phyloP scores from a whole-genome alignment of 2,888 invertebrate genomes.

The Macrophya annulata region DNA sequence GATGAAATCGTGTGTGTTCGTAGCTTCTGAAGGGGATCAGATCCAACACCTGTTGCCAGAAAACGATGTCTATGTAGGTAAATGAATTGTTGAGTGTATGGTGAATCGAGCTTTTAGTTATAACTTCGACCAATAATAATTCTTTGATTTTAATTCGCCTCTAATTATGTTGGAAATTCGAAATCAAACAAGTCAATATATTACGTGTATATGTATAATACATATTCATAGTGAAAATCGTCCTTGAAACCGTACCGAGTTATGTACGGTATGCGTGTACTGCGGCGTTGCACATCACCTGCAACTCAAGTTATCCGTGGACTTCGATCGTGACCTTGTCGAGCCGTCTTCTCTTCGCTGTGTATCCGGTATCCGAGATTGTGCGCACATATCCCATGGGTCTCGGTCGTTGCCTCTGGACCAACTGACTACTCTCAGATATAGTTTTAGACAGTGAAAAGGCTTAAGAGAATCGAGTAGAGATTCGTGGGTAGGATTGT shows the following conservation, averaged over 20 bases:
- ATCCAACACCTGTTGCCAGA: constrained; percentile 43
- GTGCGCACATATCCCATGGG: constrained; percentile 19
- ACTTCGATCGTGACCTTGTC: constrained; percentile 38
- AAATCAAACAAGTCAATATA: neutral
- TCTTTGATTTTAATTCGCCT: neutral
- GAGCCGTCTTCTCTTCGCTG: neutral
- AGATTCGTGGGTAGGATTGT: neutral
- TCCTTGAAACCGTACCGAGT: constrained; percentile 13
- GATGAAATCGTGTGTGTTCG: constrained; percentile 12
- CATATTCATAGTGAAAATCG: constrained; percentile 25
- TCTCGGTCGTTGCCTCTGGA: constrained; percentile 41
- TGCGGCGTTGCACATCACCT: constrained; percentile 28
- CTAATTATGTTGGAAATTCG: too few species aligned
- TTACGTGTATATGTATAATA: constrained; percentile 1
- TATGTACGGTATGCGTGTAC: neutral
- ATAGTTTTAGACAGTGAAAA: neutral
- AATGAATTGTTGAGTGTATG: neutral
- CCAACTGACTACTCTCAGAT: neutral
- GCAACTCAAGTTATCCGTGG: constrained; percentile 32
- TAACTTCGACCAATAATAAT: neutral
- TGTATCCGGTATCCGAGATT: constrained; percentile 40
- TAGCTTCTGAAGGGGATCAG: neutral
- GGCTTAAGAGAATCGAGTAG: neutral
- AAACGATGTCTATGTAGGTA: neutral
- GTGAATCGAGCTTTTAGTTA: neutral